Evolutionary conservation across 2,113 vertebrate species (phyloP).

Genomic region (Ardeotis arabs): DNA sequence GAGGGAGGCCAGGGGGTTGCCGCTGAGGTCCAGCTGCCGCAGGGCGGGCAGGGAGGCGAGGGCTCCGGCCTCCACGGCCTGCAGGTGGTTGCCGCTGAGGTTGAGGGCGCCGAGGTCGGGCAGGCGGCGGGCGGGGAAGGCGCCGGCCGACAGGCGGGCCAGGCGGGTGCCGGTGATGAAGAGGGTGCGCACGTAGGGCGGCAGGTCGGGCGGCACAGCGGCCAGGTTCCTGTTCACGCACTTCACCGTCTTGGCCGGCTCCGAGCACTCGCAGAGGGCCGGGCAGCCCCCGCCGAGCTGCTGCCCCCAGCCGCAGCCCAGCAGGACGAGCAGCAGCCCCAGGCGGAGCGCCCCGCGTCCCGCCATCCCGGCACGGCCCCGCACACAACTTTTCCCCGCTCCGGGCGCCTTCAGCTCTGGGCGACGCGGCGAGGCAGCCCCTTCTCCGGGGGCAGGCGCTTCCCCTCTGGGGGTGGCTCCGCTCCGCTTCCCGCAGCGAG

Average conservation of each 20-base stretch:
- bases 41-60: slow-evolving; percentile 85
- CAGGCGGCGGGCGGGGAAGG: slow-evolving; percentile 81
- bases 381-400: neutral
- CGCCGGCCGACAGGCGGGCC: slow-evolving; percentile 63
- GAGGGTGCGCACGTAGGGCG: slow-evolving; percentile 79
- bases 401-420: neutral
- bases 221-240: slow-evolving; percentile 85
- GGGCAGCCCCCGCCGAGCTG: slow-evolving; percentile 75
- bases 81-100: slow-evolving; percentile 83
- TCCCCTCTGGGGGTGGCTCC: neutral
- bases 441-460: neutral
- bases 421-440: neutral
- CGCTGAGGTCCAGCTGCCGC: slow-evolving; percentile 85
- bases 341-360: slow-evolving; percentile 44
- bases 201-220: slow-evolving; percentile 81
- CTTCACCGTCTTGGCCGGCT: slow-evolving; percentile 78
- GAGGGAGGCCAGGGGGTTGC: slow-evolving; percentile 80
- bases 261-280: slow-evolving; percentile 81
- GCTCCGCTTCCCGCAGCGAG: neutral
- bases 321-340: slow-evolving; percentile 44
- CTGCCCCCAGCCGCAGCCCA: slow-evolving; percentile 65
- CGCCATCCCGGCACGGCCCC: slow-evolving; percentile 29
- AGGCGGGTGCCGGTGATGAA: slow-evolving; percentile 86
- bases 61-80: slow-evolving; percentile 73
- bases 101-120: slow-evolving; percentile 81